Conservation (phyloP, 2,888 invertebrate genomes). For the Opisthograptis luteolata region DNA sequence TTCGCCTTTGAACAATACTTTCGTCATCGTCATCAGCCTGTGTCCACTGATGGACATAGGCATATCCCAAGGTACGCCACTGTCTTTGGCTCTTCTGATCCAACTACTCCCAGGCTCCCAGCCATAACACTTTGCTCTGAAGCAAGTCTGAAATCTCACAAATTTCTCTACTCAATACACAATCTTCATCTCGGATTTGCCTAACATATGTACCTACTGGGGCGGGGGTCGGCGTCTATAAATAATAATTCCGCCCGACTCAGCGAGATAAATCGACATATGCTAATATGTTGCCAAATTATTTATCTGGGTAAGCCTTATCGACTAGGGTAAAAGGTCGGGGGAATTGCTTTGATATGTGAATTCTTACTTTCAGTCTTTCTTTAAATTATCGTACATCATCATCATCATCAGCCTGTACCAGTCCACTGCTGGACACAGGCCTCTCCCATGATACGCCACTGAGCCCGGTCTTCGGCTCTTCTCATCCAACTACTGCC, state of each 20-base stretch:
- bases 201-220: conserved; percentile 78
- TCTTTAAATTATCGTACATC: conserved; percentile 11
- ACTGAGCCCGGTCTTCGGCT: no score
- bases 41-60: no score
- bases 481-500: no score
- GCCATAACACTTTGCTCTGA: no score
- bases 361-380: conserved; percentile 14
- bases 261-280: conserved; percentile 82
- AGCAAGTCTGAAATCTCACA: neutral
- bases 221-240: conserved; percentile 65
- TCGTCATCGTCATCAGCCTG: no score
- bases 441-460: no score
- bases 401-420: no score
- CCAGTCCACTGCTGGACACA: no score
- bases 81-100: no score
- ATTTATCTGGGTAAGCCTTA: conserved; percentile 76
- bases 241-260: conserved; percentile 77
- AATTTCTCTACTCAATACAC: conserved; percentile 24
- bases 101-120: no score
- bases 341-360: conserved; percentile 21
- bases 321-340: conserved; percentile 40
- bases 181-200: conserved; percentile 67
- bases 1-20: no score
- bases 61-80: no score
- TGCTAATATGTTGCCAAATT: conserved; percentile 81